Conservation (phyloP, 2,888 invertebrate genomes). For the Eumacrocentrus americanus region DNA sequence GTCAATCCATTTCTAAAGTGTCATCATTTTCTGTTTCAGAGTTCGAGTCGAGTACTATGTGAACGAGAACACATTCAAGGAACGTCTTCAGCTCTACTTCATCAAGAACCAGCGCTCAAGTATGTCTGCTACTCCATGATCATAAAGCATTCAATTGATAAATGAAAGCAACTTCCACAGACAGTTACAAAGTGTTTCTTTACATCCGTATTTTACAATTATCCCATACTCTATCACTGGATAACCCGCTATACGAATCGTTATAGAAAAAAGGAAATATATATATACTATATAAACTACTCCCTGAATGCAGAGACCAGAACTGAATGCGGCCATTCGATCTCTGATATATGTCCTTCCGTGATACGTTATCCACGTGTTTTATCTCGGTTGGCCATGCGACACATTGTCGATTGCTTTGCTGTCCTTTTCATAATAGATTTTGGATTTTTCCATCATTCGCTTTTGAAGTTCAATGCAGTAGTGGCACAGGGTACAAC, state of each 20-base stretch:
- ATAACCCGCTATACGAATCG: too few species aligned
- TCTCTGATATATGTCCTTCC: slow-evolving; percentile 1
- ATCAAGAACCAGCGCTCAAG: slow-evolving; percentile 99
- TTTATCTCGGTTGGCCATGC: neutral
- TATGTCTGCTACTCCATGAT: slow-evolving; percentile 78
- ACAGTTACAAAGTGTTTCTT: neutral
- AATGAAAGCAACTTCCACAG: neutral
- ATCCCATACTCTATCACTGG: neutral
- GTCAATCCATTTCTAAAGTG: neutral
- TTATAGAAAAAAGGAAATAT: too few species aligned
- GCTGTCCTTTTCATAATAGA: neutral
- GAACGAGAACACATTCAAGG: slow-evolving; percentile 98
- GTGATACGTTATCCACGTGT: neutral
- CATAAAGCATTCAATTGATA: slow-evolving; percentile 10
- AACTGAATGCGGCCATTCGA: slow-evolving; percentile 6
- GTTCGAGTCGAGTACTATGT: slow-evolving; percentile 99
- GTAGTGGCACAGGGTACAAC: slow-evolving; percentile 16
- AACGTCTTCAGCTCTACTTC: slow-evolving; percentile 98
- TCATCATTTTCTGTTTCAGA: slow-evolving; percentile 73
- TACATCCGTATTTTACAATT: neutral
- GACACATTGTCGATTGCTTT: neutral
- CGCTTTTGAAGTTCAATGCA: slow-evolving; percentile 27
- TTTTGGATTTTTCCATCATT: neutral
- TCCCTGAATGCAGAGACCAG: neutral
- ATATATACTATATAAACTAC: neutral